Evolutionary conservation across 2,888 invertebrate genomes (phyloP).

Genomic region (Harmothoe impar): DNA sequence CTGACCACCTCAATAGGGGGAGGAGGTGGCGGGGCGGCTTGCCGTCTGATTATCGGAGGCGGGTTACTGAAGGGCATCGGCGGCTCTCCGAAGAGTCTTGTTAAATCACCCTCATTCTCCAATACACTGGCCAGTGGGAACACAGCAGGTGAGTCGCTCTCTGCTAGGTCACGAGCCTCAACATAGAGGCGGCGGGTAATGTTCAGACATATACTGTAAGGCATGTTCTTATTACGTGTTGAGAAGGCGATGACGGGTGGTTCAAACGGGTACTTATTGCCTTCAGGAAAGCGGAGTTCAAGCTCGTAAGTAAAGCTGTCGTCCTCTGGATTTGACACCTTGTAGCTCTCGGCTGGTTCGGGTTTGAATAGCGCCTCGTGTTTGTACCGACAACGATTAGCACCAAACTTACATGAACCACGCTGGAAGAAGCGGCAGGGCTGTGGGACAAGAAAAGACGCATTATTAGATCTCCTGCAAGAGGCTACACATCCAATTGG

Average conservation of each 20-base stretch:
- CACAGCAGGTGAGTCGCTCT: conserved; percentile 74
- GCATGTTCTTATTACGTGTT: conserved; percentile 72
- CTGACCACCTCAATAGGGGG: not conserved
- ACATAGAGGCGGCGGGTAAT: conserved; percentile 75
- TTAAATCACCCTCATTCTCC: conserved; percentile 75
- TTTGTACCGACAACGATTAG: conserved; percentile 43
- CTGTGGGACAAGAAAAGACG: conserved; percentile 29
- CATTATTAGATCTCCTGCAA: conserved; percentile 65
- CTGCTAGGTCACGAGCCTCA: conserved; percentile 74
- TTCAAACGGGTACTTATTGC: conserved; percentile 77
- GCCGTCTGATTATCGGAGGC: conserved; percentile 66
- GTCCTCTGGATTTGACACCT: not conserved
- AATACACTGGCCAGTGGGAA: conserved; percentile 78
- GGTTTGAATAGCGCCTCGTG: conserved; percentile 49
- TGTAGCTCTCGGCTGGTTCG: not conserved
- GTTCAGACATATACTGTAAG: conserved; percentile 75
- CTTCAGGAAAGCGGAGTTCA: conserved; percentile 78
- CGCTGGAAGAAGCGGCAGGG: conserved; percentile 76
- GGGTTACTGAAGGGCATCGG: conserved; percentile 73
- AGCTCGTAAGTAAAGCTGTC: conserved; percentile 71
- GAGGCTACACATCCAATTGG: too few species aligned
- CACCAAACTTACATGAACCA: conserved; percentile 78
- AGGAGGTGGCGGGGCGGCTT: not conserved
- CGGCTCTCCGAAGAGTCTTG: conserved; percentile 71
- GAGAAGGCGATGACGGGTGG: conserved; percentile 78